A percentile compares a stretch with the other conserved stretches of the same genome.
These are phyloP conservation scores for Drosophila truncata DNA, from an alignment of 1,140 invertebrate species.

Conservation along the genomic window DNA sequence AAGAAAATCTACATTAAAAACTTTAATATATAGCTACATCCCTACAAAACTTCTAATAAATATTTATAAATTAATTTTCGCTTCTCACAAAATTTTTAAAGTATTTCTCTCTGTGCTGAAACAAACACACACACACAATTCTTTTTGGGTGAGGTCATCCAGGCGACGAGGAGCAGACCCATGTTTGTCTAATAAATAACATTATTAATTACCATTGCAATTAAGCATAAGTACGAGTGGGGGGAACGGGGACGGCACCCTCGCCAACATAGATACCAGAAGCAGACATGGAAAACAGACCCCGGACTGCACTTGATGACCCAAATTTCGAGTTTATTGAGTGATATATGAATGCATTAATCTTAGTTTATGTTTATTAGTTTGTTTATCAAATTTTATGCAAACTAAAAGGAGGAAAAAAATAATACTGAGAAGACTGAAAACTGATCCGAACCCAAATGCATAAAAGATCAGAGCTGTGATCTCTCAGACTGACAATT, in stretches of 20 bases:
- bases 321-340: slow-evolving; percentile 72
- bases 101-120: slow-evolving; percentile 25
- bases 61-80: too few species aligned
- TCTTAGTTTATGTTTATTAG: slow-evolving; percentile 80
- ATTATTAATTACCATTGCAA: slow-evolving; percentile 84
- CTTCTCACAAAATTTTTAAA: background rate
- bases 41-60: too few species aligned
- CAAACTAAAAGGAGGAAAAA: slow-evolving; percentile 44
- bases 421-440: slow-evolving; percentile 24
- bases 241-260: slow-evolving; percentile 14
- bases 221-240: slow-evolving; percentile 78
- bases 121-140: slow-evolving; percentile 32
- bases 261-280: slow-evolving; percentile 32
- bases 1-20: too few species aligned
- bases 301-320: slow-evolving; percentile 72
- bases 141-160: slow-evolving; percentile 76
- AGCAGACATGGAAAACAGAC: slow-evolving; percentile 20
- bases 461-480: slow-evolving; percentile 48
- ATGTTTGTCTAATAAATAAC: slow-evolving; percentile 81
- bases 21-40: too few species aligned
- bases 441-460: slow-evolving; percentile 21
- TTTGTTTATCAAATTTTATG: slow-evolving; percentile 70
- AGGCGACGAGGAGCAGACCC: slow-evolving; percentile 51
- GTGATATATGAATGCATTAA: slow-evolving; percentile 82
- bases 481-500: slow-evolving; percentile 47